Evolutionary conservation across 2,113 vertebrate genomes (phyloP), one percentile per base, ranked within the genome.

Genomic region (Larimichthys polyactis): DNA sequence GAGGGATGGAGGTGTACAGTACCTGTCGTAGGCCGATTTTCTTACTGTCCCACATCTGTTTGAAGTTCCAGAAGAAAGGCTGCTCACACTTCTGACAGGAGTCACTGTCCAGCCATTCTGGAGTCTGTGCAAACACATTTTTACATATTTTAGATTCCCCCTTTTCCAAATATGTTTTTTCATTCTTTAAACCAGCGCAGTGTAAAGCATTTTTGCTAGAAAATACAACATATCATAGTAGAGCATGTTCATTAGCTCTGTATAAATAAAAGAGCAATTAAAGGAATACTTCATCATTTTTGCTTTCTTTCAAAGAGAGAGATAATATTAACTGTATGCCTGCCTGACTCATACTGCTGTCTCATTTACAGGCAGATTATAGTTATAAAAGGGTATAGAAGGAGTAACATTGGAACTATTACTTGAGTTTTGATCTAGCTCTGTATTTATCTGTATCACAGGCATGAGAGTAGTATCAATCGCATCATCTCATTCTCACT

Each of bases 31-130:
- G 93, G 75, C 98, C 98, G 59, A 99, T 99, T 94, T 98, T 99
- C 94, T 99, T 99, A 86, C 94, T 97, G 95, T 99, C 98, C 98
- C 98, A 99, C 98, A 99, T 99, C 88, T 99, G 98, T 92, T 99
- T 99, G 95, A 99, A 99, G 94, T 99, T 99, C 98, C 98, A 99
- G 94, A 99, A 99, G 91, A 99, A 99, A 54, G 98, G 98, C 93
- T 99, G 98, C 79, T 99, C 96, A 88, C 98, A 99, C 91, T 97
- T 99, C 89, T 99, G 98, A 93, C 98, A 99, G 52, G 98, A 99
- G 86, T 99, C 98, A 24, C 98, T 99, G 92, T 99, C 98, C 82
- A 99, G 76, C 98, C 98, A 99, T 59, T 99, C 98, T 0, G 98
- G 98, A 10, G 98, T 99, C 98, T 99, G 93, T 60, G 91, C 32